phyloP scores from a whole-genome alignment of 2,113 vertebrate genomes.

The Sorex fumeus region DNA sequence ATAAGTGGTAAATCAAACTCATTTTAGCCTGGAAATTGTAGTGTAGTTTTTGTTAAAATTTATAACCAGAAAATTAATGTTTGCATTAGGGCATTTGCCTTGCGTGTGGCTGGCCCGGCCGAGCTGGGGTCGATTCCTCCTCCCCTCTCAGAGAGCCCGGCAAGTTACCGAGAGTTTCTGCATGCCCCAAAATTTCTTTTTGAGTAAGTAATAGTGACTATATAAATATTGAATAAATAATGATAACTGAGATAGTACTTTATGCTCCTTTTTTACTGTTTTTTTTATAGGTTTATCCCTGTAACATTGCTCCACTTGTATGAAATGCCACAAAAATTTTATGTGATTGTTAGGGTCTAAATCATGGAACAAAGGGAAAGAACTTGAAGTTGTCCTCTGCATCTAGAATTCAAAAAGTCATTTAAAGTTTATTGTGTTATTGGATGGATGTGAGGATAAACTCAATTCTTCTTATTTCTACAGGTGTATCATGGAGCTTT shows the following conservation, averaged over 20 bases:
- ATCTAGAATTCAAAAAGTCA: constrained; percentile 1
- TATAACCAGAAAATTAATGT: background rate
- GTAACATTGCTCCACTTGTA: background rate
- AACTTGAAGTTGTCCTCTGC: constrained; percentile 13
- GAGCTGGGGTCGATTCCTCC: too few relatives aligned
- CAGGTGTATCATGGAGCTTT: background rate
- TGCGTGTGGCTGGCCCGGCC: too few relatives aligned
- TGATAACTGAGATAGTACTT: background rate
- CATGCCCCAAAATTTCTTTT: background rate
- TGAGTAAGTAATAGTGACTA: background rate
- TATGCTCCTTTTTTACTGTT: background rate
- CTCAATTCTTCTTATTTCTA: background rate
- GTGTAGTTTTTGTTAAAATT: background rate
- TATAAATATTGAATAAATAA: constrained; percentile 24
- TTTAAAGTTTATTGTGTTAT: background rate
- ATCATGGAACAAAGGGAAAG: background rate
- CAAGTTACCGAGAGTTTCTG: too few relatives aligned
- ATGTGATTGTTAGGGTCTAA: background rate
- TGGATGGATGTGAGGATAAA: background rate
- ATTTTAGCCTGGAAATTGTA: background rate
- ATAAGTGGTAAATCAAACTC: background rate
- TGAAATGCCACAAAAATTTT: background rate
- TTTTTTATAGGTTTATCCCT: background rate
- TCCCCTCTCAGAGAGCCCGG: too few relatives aligned
- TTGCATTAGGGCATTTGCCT: too few relatives aligned